Base-by-base conservation (phyloP, 2,113 vertebrate species). In the Lipophrys pholis region DNA sequence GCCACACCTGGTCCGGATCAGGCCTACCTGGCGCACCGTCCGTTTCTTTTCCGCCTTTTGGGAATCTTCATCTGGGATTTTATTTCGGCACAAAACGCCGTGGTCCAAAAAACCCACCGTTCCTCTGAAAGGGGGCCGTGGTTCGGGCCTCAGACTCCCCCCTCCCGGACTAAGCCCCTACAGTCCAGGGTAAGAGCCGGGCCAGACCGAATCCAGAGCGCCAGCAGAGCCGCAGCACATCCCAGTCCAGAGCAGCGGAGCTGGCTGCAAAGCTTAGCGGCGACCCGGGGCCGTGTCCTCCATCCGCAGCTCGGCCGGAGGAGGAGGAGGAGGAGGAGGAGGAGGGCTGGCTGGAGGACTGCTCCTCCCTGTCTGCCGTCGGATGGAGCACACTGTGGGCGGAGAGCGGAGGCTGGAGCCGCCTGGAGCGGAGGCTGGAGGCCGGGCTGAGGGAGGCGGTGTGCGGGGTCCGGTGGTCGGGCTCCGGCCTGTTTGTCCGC, bases 51-150 rank as follows among this genome's bases (percentile, higher is more conserved):
- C 89, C 93, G 88, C 89, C 91, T 91, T 91, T 91, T 93, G 81
- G 87, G 85, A 91, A 92, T 93, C 93, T 91, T 93, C 92, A 94
- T 94, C 88, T 91, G 92, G 90, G 84, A 90, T 61, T 74, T 80
- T 70, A 74, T 78, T 81, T 67, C 63, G 80, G 77, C 77, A 89
- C 84, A 86, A 80, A 84, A 78, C 83, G 84, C 82, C 80, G 83
- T 69, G 80, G 70, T 86, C 85, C 81, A 90, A 81, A 87, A 84
- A 91, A 69, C 84, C 87, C 85, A 88, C 82, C 67, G 87, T 87
- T 81, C 85, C 85, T 81, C 57, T 70, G 2, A 49, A n/a, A 36
- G 68, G 50, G 74, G 70, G 78, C 63, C 76, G 54, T 76, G 63
- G 12, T 76, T 41, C 30, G 63, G 82, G 82, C 82, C 74, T 71